Evolutionary conservation across 2,888 invertebrate genomes (phyloP), one percentile per base, ranked within the genome.

Genomic region (Drosophila mettleri): DNA sequence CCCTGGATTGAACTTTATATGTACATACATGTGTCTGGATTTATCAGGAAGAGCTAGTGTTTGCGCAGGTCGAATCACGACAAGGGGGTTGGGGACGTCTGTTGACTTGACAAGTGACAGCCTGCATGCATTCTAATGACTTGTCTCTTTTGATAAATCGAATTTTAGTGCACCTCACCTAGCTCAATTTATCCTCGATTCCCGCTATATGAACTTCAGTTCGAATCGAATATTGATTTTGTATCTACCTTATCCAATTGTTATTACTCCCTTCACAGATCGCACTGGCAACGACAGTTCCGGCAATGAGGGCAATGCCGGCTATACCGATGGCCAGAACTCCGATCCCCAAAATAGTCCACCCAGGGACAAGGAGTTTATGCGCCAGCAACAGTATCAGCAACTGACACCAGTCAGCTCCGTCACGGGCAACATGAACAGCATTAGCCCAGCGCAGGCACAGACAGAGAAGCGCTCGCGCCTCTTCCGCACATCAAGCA

Each of bases 281-380:
- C 91, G 91, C 46, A 87, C 84, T 31, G 89, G 91, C 53, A 92
- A 92, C 57, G 92, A 93, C 68, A 93, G 93, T 74, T 93, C 93
- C 39, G 94, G 94, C 7, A 94, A 94, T 78, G 94, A 94, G 80
- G 93, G 93, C 81, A 94, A 94, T 92, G 95, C 95, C 29, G 95
- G 73, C 82, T 87, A 96, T 91, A 94, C 94, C 64, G 95, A 95
- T 90, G 94, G 94, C 33, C 95, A 95, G 69, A 90, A 83, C 64
- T 94, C 94, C 54, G 95, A 95, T 89, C 94, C 94, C 41, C 94
- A 93, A 88, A 92, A 92, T 66, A 94, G 93, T 83, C 95, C 93
- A 80, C 94, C 94, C 41, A 91, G 93, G 38, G 93, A 94, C 69
- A 93, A 93, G 74, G 91, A 93, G 43, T 91, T 86, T 69, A 83